Evolutionary conservation across 2,113 vertebrate species (phyloP).

Genomic region (Mustela lutreola): DNA sequence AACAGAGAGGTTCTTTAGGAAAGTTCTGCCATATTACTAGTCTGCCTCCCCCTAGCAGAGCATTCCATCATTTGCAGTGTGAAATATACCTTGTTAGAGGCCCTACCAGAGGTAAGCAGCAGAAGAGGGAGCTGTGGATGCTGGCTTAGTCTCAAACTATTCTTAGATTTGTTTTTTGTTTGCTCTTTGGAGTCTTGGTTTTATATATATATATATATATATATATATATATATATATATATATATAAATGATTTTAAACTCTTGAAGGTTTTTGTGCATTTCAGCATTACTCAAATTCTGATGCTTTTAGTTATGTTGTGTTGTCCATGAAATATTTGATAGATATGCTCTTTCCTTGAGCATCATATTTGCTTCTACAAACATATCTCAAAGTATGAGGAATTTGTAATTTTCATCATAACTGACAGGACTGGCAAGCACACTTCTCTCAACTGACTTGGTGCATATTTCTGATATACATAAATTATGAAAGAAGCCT

Average conservation of each 20-base stretch:
- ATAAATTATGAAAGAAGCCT: slow-evolving; percentile 40
- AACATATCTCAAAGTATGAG: slow-evolving; percentile 42
- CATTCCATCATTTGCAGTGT: background rate
- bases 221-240: too few relatives aligned
- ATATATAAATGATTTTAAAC: background rate
- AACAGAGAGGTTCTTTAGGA: background rate
- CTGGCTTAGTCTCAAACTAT: background rate
- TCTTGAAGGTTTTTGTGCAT: slow-evolving; percentile 18
- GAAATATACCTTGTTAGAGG: background rate
- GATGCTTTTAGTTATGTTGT: slow-evolving; percentile 57
- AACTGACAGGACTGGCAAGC: slow-evolving; percentile 7
- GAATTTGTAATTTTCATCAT: slow-evolving; percentile 57
- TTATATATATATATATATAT: too few relatives aligned
- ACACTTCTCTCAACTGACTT: slow-evolving; percentile 54
- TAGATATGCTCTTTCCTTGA: slow-evolving; percentile 46
- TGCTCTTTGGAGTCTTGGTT: background rate
- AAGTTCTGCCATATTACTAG: background rate
- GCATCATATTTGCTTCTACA: slow-evolving; percentile 56
- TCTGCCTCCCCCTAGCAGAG: rapidly evolving
- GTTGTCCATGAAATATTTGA: slow-evolving; percentile 52
- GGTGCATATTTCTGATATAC: slow-evolving; percentile 34
- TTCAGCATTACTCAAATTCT: slow-evolving; percentile 38
- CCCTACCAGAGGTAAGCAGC: background rate
- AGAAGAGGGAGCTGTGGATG: background rate
- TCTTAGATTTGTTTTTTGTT: background rate